Evolutionary conservation across 2,113 vertebrate species (phyloP).

Genomic region (Hiodon alosoides): DNA sequence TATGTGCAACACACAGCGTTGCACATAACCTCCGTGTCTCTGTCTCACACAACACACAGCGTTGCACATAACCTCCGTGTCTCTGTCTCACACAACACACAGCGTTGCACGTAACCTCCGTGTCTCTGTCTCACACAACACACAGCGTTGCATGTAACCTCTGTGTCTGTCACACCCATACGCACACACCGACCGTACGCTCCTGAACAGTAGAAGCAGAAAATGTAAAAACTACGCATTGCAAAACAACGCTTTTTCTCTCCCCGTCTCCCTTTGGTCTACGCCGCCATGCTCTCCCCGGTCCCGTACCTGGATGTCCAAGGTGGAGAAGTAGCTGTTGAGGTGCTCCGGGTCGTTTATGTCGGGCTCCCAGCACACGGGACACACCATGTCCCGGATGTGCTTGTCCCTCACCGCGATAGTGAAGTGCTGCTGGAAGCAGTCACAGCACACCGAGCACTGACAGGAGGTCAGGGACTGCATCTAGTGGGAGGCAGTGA

Average conservation of each 20-base stretch:
- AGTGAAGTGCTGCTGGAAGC: conserved; percentile 81
- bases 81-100: not conserved
- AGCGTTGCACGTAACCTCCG: not conserved
- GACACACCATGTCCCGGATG: conserved; percentile 87
- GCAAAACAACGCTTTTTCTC: conserved; percentile 47
- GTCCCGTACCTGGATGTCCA: conserved; percentile 76
- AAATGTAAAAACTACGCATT: conserved; percentile 56
- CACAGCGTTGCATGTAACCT: not conserved
- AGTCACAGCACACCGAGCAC: conserved; percentile 80
- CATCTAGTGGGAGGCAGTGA: conserved; percentile 63
- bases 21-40: not conserved
- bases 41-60: not conserved
- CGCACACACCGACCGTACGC: not conserved
- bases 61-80: not conserved
- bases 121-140: not conserved
- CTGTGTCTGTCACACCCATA: not conserved
- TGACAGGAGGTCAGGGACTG: conserved; percentile 83
- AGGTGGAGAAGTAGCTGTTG: conserved; percentile 81
- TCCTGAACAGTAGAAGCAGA: conserved; percentile 32
- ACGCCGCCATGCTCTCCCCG: conserved; percentile 48
- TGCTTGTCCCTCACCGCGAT: conserved; percentile 78
- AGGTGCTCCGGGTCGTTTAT: conserved; percentile 76
- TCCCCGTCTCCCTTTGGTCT: not conserved
- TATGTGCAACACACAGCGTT: no score
- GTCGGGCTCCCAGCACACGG: conserved; percentile 72